Percentiles rank a stretch among this genome's conserved stretches.
Evolutionary conservation across 2,113 vertebrate genomes (phyloP).

Genomic region (Pithys albifrons): DNA sequence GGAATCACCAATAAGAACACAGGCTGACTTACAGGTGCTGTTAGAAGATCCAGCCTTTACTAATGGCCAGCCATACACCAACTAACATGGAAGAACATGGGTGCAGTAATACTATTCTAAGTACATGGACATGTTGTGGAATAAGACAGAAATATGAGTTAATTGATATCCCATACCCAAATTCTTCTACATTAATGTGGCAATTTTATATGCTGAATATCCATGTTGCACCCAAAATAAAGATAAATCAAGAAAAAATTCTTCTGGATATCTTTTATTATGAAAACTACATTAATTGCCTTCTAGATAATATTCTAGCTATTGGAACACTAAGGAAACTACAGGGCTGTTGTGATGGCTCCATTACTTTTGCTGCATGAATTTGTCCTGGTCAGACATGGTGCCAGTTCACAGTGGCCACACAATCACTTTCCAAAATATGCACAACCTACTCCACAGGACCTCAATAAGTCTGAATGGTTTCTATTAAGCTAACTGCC

Average conservation of each 20-base stretch:
- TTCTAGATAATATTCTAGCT: not conserved
- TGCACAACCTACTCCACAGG: not conserved
- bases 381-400: not conserved
- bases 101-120: not conserved
- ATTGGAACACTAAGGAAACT: not conserved
- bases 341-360: not conserved
- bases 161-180: not conserved
- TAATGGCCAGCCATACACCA: not conserved
- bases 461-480: not conserved
- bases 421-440: not conserved
- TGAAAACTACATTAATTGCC: not conserved
- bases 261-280: not conserved
- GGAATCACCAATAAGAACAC: not conserved
- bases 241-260: conserved; percentile 35
- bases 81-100: not conserved
- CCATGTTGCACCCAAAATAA: not conserved
- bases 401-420: not conserved
- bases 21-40: not conserved
- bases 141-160: not conserved
- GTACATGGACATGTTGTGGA: not conserved
- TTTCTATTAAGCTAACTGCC: not conserved
- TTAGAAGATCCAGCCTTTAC: not conserved
- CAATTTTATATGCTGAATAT: not conserved
- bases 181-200: not conserved
- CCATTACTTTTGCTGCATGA: not conserved